Conservation (phyloP, 37 sponge, comb jelly and placozoan genomes). For the Ianthella basta region DNA sequence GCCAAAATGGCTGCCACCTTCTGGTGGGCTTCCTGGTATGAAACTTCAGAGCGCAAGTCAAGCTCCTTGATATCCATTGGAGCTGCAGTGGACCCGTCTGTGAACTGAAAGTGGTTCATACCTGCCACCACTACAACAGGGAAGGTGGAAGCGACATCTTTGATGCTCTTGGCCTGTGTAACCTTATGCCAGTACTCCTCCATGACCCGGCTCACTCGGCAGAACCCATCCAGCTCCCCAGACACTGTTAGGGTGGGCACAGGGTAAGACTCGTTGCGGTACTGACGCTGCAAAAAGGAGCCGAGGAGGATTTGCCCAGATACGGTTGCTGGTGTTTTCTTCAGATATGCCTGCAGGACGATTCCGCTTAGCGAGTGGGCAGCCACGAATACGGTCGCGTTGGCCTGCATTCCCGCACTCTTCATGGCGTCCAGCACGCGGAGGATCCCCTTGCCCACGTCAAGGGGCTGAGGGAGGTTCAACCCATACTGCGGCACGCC, state of each 20-base stretch:
- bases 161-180: background rate
- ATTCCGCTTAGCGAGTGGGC: constrained; percentile 34
- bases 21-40: constrained; percentile 26
- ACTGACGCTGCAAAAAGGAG: constrained; percentile 33
- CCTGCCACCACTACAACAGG: constrained; percentile 36
- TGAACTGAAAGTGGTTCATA: constrained; percentile 36
- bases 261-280: constrained; percentile 27
- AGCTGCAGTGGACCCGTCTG: background rate
- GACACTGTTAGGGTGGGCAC: constrained; percentile 35
- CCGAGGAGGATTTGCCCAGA: constrained; percentile 32
- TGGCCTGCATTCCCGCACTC: constrained; percentile 23
- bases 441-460: constrained; percentile 12
- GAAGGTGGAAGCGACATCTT: background rate
- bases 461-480: constrained; percentile 1
- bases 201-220: constrained; percentile 35
- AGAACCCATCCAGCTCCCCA: constrained; percentile 44
- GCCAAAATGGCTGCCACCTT: background rate
- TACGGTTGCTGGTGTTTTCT: background rate
- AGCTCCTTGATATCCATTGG: constrained; percentile 5
- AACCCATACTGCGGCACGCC: constrained; percentile 17
- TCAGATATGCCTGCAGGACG: constrained; percentile 26
- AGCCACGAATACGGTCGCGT: background rate
- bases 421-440: constrained; percentile 9
- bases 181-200: constrained; percentile 39
- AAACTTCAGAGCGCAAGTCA: constrained; percentile 35